Evolutionary conservation across 37 sponge, comb jelly and placozoan species (phyloP), one percentile per base, ranked within the genome.

Genomic region (Bolinopsis microptera): DNA sequence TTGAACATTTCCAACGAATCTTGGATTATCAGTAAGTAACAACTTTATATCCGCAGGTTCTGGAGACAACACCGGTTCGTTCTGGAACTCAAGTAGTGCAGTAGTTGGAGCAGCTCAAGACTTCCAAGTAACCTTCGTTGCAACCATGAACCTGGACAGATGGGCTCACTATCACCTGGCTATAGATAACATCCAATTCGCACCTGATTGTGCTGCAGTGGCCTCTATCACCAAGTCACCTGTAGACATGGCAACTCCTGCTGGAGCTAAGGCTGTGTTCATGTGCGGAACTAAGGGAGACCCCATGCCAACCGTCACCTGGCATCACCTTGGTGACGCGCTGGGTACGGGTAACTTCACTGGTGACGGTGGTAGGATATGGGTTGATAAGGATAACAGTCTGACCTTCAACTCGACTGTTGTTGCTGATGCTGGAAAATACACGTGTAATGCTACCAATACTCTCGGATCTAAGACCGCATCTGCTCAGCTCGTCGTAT

Each of bases 391-490:
- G 24, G 38, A 80, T 16, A 80, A 80, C 82, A 80, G 38, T 35
- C 82, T 80, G 22, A 34, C 32, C 2, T 80, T 80, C 37, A 80
- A 80, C 37, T 80, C 82, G 3, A 80, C 82, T 80, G 82, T 80
- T 18, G 82, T 21, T 31, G 38, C 21, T 18, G 82, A 80, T 34
- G 38, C 38, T 3, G 82, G 82, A 21, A 22, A 16, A 1, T 80
- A 80, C 82, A 80, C 82, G 2, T 80, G 82, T 34, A 80, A 80
- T 80, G 82, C 82, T 80, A 34, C 82, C 37, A 80, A 80, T 37
- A 18, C 37, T 21, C 24, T 80, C 23, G 82, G 82, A 80, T 34
- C 37, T 30, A 80, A 80, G 30, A 34, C 3, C 37, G 34, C 82
- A 34, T 34, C 82, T 80, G 82, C 82, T 35, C 3, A 33, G 8